Conservation (phyloP, 2,113 vertebrate genomes). For the Nibea albiflora region DNA sequence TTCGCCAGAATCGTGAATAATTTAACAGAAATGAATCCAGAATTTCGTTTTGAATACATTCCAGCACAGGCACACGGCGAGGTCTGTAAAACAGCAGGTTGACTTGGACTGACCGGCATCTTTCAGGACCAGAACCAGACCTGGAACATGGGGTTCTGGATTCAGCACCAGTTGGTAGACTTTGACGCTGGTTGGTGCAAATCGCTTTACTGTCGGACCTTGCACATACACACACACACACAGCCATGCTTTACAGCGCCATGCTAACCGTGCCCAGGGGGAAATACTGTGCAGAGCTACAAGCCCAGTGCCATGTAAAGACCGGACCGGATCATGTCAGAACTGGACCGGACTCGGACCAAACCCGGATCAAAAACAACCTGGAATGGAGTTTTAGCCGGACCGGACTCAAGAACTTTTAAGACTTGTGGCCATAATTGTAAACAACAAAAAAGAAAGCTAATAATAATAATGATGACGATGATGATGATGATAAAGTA, state of each 20-base stretch:
- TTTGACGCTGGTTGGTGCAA: conserved; percentile 19
- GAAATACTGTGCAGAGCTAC: conserved; percentile 78
- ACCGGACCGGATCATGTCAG: conserved; percentile 65
- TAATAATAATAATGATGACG: conserved; percentile 58
- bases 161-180: conserved; percentile 33
- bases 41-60: conserved; percentile 75
- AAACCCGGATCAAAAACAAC: conserved; percentile 63
- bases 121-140: conserved; percentile 51
- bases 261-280: conserved; percentile 61
- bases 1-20: conserved; percentile 53
- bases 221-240: conserved; percentile 56
- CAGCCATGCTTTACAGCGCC: conserved; percentile 69
- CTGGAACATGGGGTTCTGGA: conserved; percentile 26
- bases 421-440: conserved; percentile 78
- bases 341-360: conserved; percentile 72
- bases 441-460: conserved; percentile 59
- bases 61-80: conserved; percentile 68
- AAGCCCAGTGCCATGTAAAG: conserved; percentile 77
- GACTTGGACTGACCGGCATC: conserved; percentile 22
- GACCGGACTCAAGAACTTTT: conserved; percentile 64
- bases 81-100: conserved; percentile 63
- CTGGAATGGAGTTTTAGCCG: conserved; percentile 35
- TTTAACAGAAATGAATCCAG: conserved; percentile 38
- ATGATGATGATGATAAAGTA: conserved; percentile 64
- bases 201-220: conserved; percentile 45